Evolutionary conservation across 2,797 vertebrate species (phyloP).

Genomic region (Rhadinocentrus ornatus): DNA sequence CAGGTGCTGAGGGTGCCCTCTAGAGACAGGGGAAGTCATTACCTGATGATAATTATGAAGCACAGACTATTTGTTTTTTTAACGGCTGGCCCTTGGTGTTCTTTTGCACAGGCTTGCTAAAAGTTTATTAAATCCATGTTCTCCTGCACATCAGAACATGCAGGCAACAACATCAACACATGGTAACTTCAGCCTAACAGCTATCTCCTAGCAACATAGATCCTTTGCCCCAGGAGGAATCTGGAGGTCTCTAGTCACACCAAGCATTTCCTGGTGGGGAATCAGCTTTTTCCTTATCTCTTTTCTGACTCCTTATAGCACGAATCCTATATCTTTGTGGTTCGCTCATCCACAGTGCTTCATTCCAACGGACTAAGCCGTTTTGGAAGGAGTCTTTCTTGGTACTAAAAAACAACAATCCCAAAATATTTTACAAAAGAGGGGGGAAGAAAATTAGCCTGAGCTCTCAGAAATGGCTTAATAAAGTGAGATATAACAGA

Average conservation of each 20-base stretch:
- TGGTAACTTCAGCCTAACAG: conserved; percentile 79
- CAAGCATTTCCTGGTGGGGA: conserved; percentile 83
- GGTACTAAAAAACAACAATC: conserved; percentile 78
- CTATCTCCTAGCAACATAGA: conserved; percentile 85
- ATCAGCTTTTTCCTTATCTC: conserved; percentile 73
- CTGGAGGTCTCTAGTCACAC: conserved; percentile 85
- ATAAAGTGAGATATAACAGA: conserved; percentile 22
- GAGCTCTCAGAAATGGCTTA: conserved; percentile 34
- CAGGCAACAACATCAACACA: conserved; percentile 79
- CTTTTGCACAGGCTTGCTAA: conserved; percentile 61
- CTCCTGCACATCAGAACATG: conserved; percentile 64
- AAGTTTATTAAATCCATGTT: conserved; percentile 59
- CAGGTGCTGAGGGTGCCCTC: conserved; percentile 75
- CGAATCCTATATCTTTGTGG: conserved; percentile 59
- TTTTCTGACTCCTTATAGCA: conserved; percentile 43
- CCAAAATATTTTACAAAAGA: conserved; percentile 30
- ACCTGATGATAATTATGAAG: conserved; percentile 40
- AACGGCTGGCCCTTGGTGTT: conserved; percentile 34
- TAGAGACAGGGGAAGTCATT: conserved; percentile 72
- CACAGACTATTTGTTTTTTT: conserved; percentile 6
- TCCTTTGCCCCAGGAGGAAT: conserved; percentile 84
- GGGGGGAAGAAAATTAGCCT: conserved; percentile 38
- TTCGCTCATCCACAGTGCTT: conserved; percentile 52
- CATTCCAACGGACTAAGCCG: conserved; percentile 78
- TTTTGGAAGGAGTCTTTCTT: conserved; percentile 75